A percentile compares a stretch with the other conserved stretches of the same genome.
phyloP scores from a whole-genome alignment of 2,797 vertebrate species.

The Myoxocephalus aenaeus region DNA sequence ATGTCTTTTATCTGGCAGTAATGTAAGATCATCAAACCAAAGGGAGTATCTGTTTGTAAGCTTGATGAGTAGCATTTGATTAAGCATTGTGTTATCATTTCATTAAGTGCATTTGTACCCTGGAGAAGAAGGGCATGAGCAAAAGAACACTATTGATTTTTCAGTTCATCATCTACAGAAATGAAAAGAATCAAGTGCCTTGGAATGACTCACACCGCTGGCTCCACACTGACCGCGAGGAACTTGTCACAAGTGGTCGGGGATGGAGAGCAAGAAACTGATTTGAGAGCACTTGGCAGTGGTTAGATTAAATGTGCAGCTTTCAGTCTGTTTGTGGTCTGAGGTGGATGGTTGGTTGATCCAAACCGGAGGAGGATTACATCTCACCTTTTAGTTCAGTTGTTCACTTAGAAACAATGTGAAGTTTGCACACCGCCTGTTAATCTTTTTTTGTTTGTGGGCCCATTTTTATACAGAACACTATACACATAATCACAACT shows the following conservation, averaged over 20 bases:
- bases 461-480: conserved; percentile 73
- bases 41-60: conserved; percentile 58
- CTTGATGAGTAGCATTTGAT: conserved; percentile 57
- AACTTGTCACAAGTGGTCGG: conserved; percentile 50
- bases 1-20: conserved; percentile 48
- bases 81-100: conserved; percentile 61
- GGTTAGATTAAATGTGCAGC: conserved; percentile 53
- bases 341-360: conserved; percentile 56
- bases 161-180: conserved; percentile 63
- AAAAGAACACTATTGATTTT: conserved; percentile 60
- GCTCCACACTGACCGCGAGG: conserved; percentile 58
- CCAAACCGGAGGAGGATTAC: conserved; percentile 53
- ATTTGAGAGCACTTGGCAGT: conserved; percentile 57
- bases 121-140: conserved; percentile 61
- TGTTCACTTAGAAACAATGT: conserved; percentile 51
- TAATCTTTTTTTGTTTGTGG: conserved; percentile 44
- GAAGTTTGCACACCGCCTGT: conserved; percentile 55
- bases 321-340: conserved; percentile 57
- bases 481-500: conserved; percentile 42
- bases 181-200: conserved; percentile 84
- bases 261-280: conserved; percentile 46
- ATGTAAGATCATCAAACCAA: conserved; percentile 58
- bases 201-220: conserved; percentile 73
- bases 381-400: conserved; percentile 54
- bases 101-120: conserved; percentile 81